A percentile compares a stretch with the other conserved stretches of the same genome.
These are phyloP conservation scores for Dryococelus australis DNA, from an alignment of 2,888 invertebrate species.

Conservation along the genomic window DNA sequence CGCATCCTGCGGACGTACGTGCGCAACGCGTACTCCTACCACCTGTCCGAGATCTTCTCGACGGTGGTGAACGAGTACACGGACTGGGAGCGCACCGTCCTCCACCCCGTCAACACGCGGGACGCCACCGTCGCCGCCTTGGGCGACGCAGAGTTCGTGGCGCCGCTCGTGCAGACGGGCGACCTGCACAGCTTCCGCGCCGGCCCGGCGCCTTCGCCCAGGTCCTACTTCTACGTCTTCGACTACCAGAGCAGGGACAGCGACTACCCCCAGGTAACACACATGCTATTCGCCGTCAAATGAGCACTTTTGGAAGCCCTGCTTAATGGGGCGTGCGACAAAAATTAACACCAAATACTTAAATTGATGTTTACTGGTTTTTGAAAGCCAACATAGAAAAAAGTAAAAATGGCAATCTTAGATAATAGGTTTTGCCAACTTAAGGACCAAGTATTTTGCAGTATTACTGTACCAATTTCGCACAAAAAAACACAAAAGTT, in stretches of 20 bases:
- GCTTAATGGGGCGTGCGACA: no score
- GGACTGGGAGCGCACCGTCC: constrained; percentile 93
- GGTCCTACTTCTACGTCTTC: constrained; percentile 89
- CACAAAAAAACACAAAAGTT: no score
- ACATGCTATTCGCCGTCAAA: no score
- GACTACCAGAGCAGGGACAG: constrained; percentile 92
- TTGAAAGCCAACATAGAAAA: no score
- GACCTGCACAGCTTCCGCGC: constrained; percentile 72
- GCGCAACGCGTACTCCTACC: constrained; percentile 93
- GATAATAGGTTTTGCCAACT: no score
- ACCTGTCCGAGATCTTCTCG: constrained; percentile 95
- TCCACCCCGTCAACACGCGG: constrained; percentile 87
- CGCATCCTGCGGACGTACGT: constrained; percentile 87
- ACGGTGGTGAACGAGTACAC: constrained; percentile 97
- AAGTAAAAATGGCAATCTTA: no score
- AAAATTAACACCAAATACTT: no score
- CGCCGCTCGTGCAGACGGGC: constrained; percentile 86
- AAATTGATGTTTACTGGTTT: no score
- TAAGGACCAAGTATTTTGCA: no score
- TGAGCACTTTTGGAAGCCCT: no score
- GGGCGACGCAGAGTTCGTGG: constrained; percentile 93
- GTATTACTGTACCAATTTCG: no score
- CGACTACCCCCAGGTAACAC: constrained; percentile 82
- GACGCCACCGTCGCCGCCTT: constrained; percentile 91
- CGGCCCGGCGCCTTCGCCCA: constrained; percentile 52